Evolutionary conservation across 2,797 vertebrate species (phyloP), one percentile per base, ranked within the genome.

Genomic region (Schizopygopsis pylzovi): DNA sequence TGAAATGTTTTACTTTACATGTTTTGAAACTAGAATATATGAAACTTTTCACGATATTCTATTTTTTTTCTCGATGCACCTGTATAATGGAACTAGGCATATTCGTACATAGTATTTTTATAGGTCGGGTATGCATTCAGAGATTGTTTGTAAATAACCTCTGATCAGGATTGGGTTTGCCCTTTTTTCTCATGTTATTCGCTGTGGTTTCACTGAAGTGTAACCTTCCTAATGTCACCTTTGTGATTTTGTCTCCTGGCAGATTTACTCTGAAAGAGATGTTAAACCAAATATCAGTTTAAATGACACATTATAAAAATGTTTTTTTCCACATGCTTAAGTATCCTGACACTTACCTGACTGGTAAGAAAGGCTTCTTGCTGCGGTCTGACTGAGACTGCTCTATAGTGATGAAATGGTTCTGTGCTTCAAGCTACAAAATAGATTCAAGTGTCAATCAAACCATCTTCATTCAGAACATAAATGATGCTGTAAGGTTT

Each of bases 161-260:
- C 93, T 99, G 98, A 83, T 99, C 98, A n/a, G 98, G 98, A 92
- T 99, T 99, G 59, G 98, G 98, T 90, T 96, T 98, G 20, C 97
- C 98, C 84, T 97, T 98, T 91, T 99, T 99, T 88, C 98, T 97
- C 97, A 99, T 99, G 91, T 98, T 99, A 90, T 99, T 99, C 79
- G 96, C 94, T 0, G 98, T 99, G 4, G 98, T 99, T 94, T 99
- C 97, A 59, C 96, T 95, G 91, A 99, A 99, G 93, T 99, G 97
- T 87, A 99, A 89, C n/a, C 97, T 94, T 80, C 97, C 97, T 22
- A 99, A 90, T 0, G 97, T 99, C 47, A 99, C 95, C 93, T 96
- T 98, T 84, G 97, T 98, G 87, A 96, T 91, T 90, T 97, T 96
- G 87, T 97, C 94, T 12, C 92, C 89, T 41, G 96, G 95, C 2